Percentiles rank a stretch among this genome's conserved stretches.
These are phyloP conservation scores for Athetis lepigone DNA, from an alignment of 2,888 invertebrate genomes.

Conservation along the genomic window DNA sequence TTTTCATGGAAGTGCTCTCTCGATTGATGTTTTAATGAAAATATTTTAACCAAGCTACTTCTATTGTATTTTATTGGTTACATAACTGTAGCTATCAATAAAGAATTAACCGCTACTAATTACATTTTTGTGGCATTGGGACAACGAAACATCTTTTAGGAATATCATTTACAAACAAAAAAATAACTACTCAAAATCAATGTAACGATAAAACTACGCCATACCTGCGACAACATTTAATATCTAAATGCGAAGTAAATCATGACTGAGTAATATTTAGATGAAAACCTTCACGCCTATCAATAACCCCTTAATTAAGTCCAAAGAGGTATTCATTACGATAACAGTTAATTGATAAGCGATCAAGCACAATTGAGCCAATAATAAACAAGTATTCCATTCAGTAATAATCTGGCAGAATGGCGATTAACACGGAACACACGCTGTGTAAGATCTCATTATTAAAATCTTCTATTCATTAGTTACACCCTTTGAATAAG, in stretches of 20 bases:
- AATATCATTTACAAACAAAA: no score
- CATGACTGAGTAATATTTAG: constrained; percentile 35
- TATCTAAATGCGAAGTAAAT: constrained; percentile 29
- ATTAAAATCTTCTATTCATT: constrained; percentile 39
- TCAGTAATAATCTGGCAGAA: constrained; percentile 64
- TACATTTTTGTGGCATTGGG: background rate
- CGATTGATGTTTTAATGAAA: constrained; percentile 18
- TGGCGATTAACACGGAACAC: constrained; percentile 66
- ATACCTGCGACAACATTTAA: background rate
- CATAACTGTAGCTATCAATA: no score
- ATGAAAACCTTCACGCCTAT: constrained; percentile 63
- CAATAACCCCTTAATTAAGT: constrained; percentile 72
- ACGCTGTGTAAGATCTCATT: constrained; percentile 68
- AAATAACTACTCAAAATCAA: background rate
- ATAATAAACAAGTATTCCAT: constrained; percentile 61
- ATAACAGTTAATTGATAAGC: constrained; percentile 78
- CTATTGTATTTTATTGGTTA: constrained; percentile 9
- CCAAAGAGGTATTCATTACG: constrained; percentile 70
- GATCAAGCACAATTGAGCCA: constrained; percentile 65
- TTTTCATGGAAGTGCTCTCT: constrained; percentile 33
- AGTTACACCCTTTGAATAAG: background rate
- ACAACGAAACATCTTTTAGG: no score
- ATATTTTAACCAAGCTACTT: constrained; percentile 6
- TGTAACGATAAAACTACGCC: background rate
- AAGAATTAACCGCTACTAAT: background rate